Percentiles rank a stretch among this genome's conserved stretches.
Conservation (phyloP, 2,797 vertebrate genomes). For the Leptoclinus maculatus region DNA sequence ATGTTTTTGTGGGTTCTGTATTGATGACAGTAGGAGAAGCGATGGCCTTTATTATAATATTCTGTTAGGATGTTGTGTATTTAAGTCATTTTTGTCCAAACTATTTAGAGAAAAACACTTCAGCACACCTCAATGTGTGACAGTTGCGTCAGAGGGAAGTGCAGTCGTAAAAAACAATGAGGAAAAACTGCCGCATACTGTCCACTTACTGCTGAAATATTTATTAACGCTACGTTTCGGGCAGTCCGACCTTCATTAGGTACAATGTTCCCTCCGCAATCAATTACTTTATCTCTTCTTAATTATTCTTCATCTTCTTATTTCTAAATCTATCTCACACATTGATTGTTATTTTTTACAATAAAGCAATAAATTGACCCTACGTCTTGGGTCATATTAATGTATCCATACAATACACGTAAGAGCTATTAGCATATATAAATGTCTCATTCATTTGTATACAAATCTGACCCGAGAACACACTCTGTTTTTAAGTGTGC, state of each 20-base stretch:
- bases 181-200: not conserved
- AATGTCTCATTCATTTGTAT: slow-evolving; percentile 8
- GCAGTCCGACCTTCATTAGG: not conserved
- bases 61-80: not conserved
- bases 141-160: not conserved
- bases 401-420: not conserved
- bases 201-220: not conserved
- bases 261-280: not conserved
- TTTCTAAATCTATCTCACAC: not conserved
- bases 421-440: not conserved
- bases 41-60: not conserved
- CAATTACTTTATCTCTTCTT: not conserved
- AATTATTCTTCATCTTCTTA: not conserved
- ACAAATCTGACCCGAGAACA: not conserved
- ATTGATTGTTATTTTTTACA: not conserved
- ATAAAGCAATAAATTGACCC: not conserved
- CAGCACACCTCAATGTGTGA: not conserved
- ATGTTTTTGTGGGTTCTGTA: not conserved
- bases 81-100: not conserved
- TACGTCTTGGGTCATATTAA: not conserved
- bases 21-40: not conserved
- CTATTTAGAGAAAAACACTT: not conserved
- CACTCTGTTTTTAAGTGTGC: not conserved
- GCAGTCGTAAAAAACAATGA: not conserved
- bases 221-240: not conserved